Base-by-base conservation (phyloP, 1,140 invertebrate genomes). In the Sipha flava region DNA sequence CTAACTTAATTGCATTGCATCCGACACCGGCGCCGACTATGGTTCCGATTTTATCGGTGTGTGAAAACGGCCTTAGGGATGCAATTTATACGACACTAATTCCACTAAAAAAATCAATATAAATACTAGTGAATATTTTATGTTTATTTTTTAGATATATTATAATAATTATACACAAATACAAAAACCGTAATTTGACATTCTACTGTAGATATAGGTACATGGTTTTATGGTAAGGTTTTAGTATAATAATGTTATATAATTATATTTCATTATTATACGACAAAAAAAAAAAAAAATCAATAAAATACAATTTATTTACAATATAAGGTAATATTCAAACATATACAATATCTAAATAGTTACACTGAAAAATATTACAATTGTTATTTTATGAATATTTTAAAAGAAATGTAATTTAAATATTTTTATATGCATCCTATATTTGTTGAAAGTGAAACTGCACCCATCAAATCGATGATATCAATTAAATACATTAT, bases 101-200 rank as follows among this genome's bases (percentile, higher is more conserved):
- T n/a, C n/a, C n/a, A 9, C 6, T 52, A n/a, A 31, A 16, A 31
- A 31, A 18, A 31, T 59, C 10, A 16, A 29, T 70, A 10, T 10
- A 40, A 40, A 40, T 70, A 47, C 66, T 70, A 70, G 70, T 54
- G 73, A 57, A 59, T 77, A 77, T 57, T 43, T 77, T 77, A 57
- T 23, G 31, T 77, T 77, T 59, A 77, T 59, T 37, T 57, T n/a
- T 77, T 77, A 57, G 52, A 52, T 75, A 26, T 29, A n/a, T n/a
- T n/a, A 75, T 40, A 57, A 75, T 54, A 75, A 57, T 59, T 77
- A 59, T 77, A 77, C 52, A 77, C 73, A 57, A 59, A 70, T 77
- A 77, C 26, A 77, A 75, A 77, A 77, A 77, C 52, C 52, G 52
- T 57, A 77, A 77, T 57, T 77, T 57, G 31, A 77, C 34, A 77